Evolutionary conservation across 2,797 vertebrate species (phyloP), one percentile per base, ranked within the genome.

Genomic region (Acrossocheilus wenchowensis): DNA sequence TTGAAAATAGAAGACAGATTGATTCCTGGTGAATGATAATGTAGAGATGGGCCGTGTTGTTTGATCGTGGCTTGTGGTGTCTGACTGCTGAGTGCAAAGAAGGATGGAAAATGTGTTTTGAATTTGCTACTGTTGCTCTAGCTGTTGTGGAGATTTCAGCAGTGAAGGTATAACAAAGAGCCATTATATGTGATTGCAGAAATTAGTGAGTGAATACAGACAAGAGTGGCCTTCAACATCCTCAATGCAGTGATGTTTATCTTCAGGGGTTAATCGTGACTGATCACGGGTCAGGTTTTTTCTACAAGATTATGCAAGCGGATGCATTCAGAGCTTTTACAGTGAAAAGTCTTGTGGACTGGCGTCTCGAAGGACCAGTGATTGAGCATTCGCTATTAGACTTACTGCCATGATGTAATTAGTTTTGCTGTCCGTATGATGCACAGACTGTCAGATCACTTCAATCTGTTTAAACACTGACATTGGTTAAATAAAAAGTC

Each of bases 391-490:
- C 21, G 17, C 68, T 71, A 82, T 82, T 82, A 82, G 66, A 82
- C 80, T 82, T 54, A 71, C 21, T 71, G 48, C 66, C 80, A 54
- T 68, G 21, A 82, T 82, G 48, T 39, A 69, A 71, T 82, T 82
- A 71, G 30, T 71, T 71, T 71, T 36, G 64, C 64, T 54, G 66
- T 54, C 66, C 66, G 3, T 52, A 34, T 81, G 62, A 81, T 81
- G 41, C 30, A 39, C 34, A 41, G 23, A 69, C 80, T 69, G 66
- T 82, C 80, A 54, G 66, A 52, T 71, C 80, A 69, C 48, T 52
- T 82, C 23, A 54, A 21, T 50, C 80, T 17, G 2, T 71, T 60
- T 52, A 71, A 82, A 71, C 48, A 54, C 21, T 69, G 66, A 54
- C 45, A n/a, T n/a, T 54, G 48, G 21, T 71, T 50, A 41, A 82